A percentile compares a stretch with the other conserved stretches of the same genome.
Conservation (phyloP, 2,888 invertebrate species). For the Caenorhabditis afra region DNA sequence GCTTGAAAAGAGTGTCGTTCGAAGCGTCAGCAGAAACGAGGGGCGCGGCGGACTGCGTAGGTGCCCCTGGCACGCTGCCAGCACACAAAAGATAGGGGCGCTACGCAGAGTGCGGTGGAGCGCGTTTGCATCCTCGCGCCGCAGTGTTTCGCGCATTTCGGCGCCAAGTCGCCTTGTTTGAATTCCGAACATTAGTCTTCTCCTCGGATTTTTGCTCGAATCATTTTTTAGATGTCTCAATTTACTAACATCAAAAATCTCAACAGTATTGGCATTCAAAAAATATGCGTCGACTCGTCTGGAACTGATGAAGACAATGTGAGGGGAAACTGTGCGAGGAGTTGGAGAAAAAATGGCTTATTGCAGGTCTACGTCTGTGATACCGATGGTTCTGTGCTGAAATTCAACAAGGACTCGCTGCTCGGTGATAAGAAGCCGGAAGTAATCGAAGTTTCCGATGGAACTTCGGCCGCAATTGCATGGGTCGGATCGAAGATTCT, state of each 20-base stretch:
- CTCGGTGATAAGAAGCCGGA: conserved; percentile 15
- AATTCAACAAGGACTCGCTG: conserved; percentile 43
- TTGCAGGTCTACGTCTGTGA: conserved; percentile 53
- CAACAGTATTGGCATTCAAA: conserved; percentile 42
- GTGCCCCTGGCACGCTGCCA: conserved; percentile 49
- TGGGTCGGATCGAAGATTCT: conserved; percentile 41
- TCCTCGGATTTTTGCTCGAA: neutral
- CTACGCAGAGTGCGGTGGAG: conserved; percentile 53
- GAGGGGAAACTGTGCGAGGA: no score
- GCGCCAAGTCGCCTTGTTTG: conserved; percentile 25
- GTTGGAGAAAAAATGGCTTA: neutral
- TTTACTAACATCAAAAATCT: conserved; percentile 54
- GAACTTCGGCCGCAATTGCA: conserved; percentile 39
- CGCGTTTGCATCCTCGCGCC: conserved; percentile 28
- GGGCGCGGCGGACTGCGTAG: conserved; percentile 29
- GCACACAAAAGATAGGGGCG: conserved; percentile 46
- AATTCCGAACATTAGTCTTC: conserved; percentile 3
- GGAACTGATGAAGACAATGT: conserved; percentile 38
- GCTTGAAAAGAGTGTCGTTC: conserved; percentile 57
- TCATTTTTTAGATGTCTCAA: conserved; percentile 24
- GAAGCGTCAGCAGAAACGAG: conserved; percentile 3
- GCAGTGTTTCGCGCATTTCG: conserved; percentile 23
- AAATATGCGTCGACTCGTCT: conserved; percentile 48
- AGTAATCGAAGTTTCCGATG: conserved; percentile 28
- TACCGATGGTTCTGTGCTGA: conserved; percentile 40